Evolutionary conservation across 2,113 vertebrate species (phyloP), one percentile per base, ranked within the genome.

Genomic region (Mohoua ochrocephala): DNA sequence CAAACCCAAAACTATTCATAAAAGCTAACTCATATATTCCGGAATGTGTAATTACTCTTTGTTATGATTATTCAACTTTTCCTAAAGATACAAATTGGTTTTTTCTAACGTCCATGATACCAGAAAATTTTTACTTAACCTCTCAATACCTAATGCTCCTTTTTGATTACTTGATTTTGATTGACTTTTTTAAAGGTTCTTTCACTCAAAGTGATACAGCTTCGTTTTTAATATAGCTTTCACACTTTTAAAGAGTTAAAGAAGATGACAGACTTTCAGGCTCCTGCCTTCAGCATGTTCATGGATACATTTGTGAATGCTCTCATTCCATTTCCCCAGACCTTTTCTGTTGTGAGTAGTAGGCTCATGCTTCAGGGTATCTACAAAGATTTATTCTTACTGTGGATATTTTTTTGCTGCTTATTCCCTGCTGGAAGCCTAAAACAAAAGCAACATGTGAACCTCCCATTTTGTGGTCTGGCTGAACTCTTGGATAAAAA

Each of bases 381-480:
- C 64, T 91, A 54, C 33, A 70, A 75, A 67, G 60, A 84, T 79
- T 93, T 77, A 54, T 81, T 91, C 68, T 91, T 87, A 28, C 16
- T 89, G 35, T 31, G 35, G 60, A 9, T 86, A 37, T 59, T 63
- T 89, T 89, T 92, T 87, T 78, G 17, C 56, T 84, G 39, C 22
- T 63, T 91, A 47, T 74, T 87, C 45, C 37, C 69, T 84, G 60
- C 45, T 95, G 84, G 60, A 84, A 89, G 69, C 31, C 69, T 84
- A 52, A 91, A 86, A 87, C 64, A 95, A 95, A 95, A 92, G 84
- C 56, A 82, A 16, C 31, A 47, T 75, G 20, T 41, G 39, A 84
- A 37, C 49, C 60, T 89, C 56, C 81, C 63, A 53, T 91, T 92
- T 78, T 94, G 80, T 79, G 89, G 65, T 92, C 93, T 92, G 87